A percentile compares a stretch with the other conserved stretches of the same genome.
Evolutionary conservation across 2,113 vertebrate species (phyloP).

Genomic region (Chionomys nivalis): DNA sequence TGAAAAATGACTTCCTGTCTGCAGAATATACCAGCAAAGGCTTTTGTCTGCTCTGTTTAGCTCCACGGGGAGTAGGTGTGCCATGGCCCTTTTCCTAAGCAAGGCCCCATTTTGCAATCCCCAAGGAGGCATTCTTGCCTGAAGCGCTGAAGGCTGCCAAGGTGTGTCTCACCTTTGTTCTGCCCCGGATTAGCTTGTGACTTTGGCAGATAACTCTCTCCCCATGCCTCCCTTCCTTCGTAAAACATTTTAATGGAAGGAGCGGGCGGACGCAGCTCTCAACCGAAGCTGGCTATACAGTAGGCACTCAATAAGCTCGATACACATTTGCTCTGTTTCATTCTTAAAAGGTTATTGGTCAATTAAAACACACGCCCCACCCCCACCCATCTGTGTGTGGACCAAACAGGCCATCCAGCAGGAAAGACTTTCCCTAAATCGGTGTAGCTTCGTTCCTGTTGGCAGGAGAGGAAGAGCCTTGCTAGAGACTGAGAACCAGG

Average conservation of each 20-base stretch:
- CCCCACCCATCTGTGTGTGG: background rate
- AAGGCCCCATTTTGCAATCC: background rate
- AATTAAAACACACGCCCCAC: conserved; percentile 45
- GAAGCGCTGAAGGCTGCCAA: background rate
- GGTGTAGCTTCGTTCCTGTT: background rate
- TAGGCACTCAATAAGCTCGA: conserved; percentile 44
- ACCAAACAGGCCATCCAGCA: background rate
- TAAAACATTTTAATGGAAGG: background rate
- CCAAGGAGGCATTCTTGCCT: background rate
- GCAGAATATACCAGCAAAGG: background rate
- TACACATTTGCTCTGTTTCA: conserved; percentile 9
- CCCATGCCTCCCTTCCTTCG: background rate
- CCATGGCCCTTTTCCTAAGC: background rate
- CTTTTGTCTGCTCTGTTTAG: background rate
- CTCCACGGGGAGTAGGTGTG: background rate
- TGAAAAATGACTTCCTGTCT: background rate
- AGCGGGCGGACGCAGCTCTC: background rate
- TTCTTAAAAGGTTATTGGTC: conserved; percentile 54
- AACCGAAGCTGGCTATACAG: background rate
- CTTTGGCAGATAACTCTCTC: background rate
- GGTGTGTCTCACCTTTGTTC: background rate
- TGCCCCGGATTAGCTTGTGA: background rate
- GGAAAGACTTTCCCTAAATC: conserved; percentile 28
- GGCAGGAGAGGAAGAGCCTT: background rate
- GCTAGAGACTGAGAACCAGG: background rate